Base-by-base conservation (phyloP, 2,888 invertebrate genomes). In the Allophyes oxyacanthae region DNA sequence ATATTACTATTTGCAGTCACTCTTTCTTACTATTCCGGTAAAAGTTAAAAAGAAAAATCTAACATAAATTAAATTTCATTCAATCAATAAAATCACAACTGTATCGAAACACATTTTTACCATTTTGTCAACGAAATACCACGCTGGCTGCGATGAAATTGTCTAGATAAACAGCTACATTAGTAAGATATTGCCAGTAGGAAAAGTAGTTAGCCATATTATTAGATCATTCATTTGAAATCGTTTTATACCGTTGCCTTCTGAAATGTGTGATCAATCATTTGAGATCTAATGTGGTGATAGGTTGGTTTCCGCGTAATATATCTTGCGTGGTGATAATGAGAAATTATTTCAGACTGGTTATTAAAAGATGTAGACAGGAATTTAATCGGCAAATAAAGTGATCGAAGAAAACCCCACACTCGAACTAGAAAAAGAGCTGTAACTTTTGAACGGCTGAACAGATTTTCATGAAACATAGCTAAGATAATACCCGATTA, bases 251-350 rank as follows among this genome's bases (percentile, higher is more conserved):
- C 71, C 64, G 68, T 67, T 75, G 14, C 14, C 36, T 40, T 6
- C 52, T 67, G 60, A 67, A 73, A 70, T 53, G 56, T 46, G 38
- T 58, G 50, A 75, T 77, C 75, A 62, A 66, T 75, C 78, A 76
- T 52, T 75, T 37, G 40, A 64, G 75, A 76, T 76, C 51, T 41
- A 51, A 60, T 51, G 64, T 48, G 58, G 37, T 44, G 75, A 77
- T 71, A 75, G 30, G 46, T 57, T 6, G 14, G 38, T 64, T 75
- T 75, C 72, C 64, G 75, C 68, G 48, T 77, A 51, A 75, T 75
- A 57, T 41, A 65, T 72, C 58, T 73, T 56, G 7, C 7, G 8
- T 28, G 30, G 45, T 58, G 76, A 75, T 72, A 72, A 62, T 63
- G 40, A 72, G 65, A 49, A 48, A 71, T 53, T 28, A 65, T 58